phyloP scores from a whole-genome alignment of 2,797 vertebrate genomes.

The Alcedo quadribrachys region DNA sequence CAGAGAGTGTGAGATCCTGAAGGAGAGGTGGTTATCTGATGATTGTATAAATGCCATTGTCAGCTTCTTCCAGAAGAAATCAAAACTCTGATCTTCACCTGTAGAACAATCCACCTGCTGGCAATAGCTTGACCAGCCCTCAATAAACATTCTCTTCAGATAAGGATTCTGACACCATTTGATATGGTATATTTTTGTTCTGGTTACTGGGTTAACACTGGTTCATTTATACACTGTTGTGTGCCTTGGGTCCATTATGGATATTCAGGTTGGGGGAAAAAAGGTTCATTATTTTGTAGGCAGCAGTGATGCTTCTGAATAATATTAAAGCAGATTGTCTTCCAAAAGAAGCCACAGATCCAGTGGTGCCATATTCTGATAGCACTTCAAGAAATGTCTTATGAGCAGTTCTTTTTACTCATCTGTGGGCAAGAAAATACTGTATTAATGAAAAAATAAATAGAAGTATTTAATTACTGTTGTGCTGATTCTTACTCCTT shows the following conservation, averaged over 20 bases:
- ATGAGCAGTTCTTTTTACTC: conserved; percentile 36
- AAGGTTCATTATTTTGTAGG: conserved; percentile 13
- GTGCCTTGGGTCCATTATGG: conserved; percentile 28
- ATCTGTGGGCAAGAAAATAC: conserved; percentile 13
- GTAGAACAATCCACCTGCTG: not conserved
- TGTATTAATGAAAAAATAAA: conserved; percentile 34
- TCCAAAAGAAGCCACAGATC: conserved; percentile 20
- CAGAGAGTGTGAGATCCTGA: conserved; percentile 82
- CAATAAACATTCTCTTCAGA: not conserved
- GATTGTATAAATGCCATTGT: conserved; percentile 85
- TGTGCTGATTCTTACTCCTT: not conserved
- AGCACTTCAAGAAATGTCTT: not conserved
- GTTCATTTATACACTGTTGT: not conserved
- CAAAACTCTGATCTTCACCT: conserved; percentile 80
- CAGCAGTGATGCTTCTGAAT: conserved; percentile 30
- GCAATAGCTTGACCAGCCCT: not conserved
- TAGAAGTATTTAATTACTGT: not conserved
- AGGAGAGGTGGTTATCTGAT: conserved; percentile 84
- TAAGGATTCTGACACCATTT: not conserved
- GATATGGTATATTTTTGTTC: not conserved
- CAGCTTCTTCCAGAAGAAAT: conserved; percentile 86
- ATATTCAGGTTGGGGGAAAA: not conserved
- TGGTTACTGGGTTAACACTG: not conserved
- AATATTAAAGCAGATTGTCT: conserved; percentile 23
- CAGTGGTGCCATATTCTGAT: conserved; percentile 9